Conservation (phyloP, 1,140 invertebrate genomes). For the Drepana arcuata region DNA sequence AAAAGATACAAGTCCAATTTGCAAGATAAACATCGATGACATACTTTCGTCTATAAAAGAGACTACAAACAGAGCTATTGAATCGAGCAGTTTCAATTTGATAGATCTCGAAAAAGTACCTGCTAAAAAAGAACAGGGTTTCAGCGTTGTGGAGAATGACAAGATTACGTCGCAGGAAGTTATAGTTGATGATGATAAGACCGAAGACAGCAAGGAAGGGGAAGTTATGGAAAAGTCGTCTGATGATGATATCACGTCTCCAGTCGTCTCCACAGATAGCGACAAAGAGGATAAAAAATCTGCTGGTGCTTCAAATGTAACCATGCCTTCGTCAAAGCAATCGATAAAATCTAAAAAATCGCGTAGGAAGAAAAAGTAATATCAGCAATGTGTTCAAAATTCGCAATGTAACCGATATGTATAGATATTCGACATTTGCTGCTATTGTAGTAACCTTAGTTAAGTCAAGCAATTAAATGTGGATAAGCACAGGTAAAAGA, state of each 20-base stretch:
- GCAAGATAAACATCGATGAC: slow-evolving; percentile 60
- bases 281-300: slow-evolving; percentile 53
- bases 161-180: slow-evolving; percentile 57
- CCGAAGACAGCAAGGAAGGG: slow-evolving; percentile 23
- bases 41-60: slow-evolving; percentile 60
- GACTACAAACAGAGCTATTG: slow-evolving; percentile 36
- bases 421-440: slow-evolving; percentile 21
- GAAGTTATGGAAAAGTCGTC: slow-evolving; percentile 63
- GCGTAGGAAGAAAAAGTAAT: slow-evolving; percentile 61
- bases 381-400: slow-evolving; percentile 28
- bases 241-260: slow-evolving; percentile 58
- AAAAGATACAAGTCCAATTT: slow-evolving; percentile 51
- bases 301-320: slow-evolving; percentile 23
- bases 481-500: slow-evolving; percentile 35
- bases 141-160: slow-evolving; percentile 53
- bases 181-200: slow-evolving; percentile 42
- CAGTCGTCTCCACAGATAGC: slow-evolving; percentile 55
- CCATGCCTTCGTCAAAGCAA: slow-evolving; percentile 42
- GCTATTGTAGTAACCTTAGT: slow-evolving; percentile 20
- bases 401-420: slow-evolving; percentile 9
- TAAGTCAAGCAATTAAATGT: slow-evolving; percentile 26
- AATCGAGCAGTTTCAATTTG: slow-evolving; percentile 50
- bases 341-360: slow-evolving; percentile 53
- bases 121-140: slow-evolving; percentile 45
- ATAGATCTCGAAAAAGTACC: slow-evolving; percentile 57